These are phyloP conservation scores for Scolopax bukidnonensis DNA, from an alignment of 2,797 vertebrate species.

Conservation along the genomic window DNA sequence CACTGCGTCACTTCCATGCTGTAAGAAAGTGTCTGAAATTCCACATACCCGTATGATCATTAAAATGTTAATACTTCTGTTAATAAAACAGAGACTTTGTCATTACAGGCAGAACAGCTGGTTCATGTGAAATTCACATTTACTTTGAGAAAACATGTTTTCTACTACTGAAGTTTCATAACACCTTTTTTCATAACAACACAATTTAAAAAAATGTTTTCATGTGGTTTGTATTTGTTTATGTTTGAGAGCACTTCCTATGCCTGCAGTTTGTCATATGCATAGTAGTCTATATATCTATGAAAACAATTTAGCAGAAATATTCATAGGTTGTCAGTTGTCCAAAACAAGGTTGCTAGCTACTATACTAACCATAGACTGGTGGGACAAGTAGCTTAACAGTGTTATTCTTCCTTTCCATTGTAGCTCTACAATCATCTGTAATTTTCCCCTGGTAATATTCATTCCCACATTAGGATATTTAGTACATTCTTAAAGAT, in stretches of 20 bases:
- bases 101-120: fast-evolving
- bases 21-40: not conserved
- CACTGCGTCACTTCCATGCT: not conserved
- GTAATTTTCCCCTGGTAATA: not conserved
- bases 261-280: not conserved
- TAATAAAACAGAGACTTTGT: not conserved
- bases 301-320: not conserved
- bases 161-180: not conserved
- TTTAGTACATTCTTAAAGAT: not conserved
- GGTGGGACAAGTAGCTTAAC: not conserved
- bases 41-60: not conserved
- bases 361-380: not conserved
- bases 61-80: not conserved
- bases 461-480: not conserved
- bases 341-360: not conserved
- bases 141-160: not conserved
- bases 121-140: not conserved
- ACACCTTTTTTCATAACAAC: not conserved
- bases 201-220: not conserved
- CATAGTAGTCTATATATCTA: not conserved
- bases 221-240: not conserved
- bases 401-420: not conserved
- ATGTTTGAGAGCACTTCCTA: not conserved
- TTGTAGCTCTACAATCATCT: not conserved
- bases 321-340: not conserved